Evolutionary conservation across 2,113 vertebrate species (phyloP).

Genomic region (Callopanchax toddi): DNA sequence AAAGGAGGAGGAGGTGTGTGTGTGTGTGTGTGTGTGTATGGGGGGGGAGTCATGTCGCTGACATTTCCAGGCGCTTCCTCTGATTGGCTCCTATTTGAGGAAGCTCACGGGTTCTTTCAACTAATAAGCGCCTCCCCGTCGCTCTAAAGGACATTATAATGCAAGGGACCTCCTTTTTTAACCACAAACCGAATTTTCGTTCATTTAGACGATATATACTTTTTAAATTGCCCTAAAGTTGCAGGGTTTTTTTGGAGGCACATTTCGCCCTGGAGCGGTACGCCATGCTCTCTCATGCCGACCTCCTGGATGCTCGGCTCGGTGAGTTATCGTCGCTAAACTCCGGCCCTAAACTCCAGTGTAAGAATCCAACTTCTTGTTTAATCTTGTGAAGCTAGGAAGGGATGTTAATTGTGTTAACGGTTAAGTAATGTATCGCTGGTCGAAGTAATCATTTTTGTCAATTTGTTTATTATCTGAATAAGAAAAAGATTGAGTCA

Average conservation of each 20-base stretch:
- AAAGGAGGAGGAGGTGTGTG: background rate
- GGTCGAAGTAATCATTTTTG: conserved; percentile 25
- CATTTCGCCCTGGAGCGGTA: conserved; percentile 95
- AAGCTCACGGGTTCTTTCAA: conserved; percentile 92
- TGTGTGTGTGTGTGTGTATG: no score
- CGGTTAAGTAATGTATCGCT: conserved; percentile 39
- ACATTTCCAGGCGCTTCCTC: conserved; percentile 87
- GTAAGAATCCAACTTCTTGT: conserved; percentile 82
- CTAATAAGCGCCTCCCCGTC: conserved; percentile 98
- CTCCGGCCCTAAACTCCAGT: conserved; percentile 84
- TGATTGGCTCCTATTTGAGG: conserved; percentile 94
- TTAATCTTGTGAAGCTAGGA: conserved; percentile 73
- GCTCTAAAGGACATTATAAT: conserved; percentile 99
- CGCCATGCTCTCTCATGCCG: conserved; percentile 98
- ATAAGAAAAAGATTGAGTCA: conserved; percentile 12
- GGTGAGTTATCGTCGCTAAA: conserved; percentile 91
- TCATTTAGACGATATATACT: conserved; percentile 88
- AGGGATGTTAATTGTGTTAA: conserved; percentile 55
- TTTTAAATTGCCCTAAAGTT: conserved; percentile 86
- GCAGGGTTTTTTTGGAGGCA: conserved; percentile 88
- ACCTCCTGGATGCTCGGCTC: conserved; percentile 99
- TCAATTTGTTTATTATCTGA: conserved; percentile 32
- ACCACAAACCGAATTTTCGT: conserved; percentile 98
- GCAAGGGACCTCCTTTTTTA: conserved; percentile 96
- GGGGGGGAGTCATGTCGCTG: conserved; percentile 65